phyloP scores from a whole-genome alignment of 2,888 invertebrate genomes.

The Drosophila emarginata region DNA sequence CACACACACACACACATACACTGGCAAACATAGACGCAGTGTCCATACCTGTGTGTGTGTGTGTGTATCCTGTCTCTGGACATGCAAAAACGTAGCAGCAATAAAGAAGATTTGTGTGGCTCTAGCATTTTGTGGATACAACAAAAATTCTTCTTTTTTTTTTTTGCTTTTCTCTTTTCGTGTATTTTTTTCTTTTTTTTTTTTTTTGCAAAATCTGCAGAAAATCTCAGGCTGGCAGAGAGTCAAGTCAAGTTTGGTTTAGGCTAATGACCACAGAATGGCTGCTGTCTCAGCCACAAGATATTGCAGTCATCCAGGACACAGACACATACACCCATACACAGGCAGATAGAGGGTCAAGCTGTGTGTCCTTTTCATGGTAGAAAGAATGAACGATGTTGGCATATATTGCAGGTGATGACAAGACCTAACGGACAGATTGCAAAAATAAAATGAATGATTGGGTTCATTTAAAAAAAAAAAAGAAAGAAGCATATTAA shows the following conservation, averaged over 20 bases:
- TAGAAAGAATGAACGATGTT: neutral
- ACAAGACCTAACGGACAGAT: constrained; percentile 46
- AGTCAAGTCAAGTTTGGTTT: constrained; percentile 73
- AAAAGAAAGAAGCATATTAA: constrained; percentile 7
- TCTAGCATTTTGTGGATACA: constrained; percentile 71
- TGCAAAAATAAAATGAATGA: constrained; percentile 65
- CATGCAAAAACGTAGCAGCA: constrained; percentile 72
- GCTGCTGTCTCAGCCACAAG: constrained; percentile 60
- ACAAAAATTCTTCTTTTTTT: constrained; percentile 20
- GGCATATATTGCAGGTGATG: constrained; percentile 41
- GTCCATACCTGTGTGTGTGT: constrained; percentile 42
- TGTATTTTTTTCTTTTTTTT: constrained; percentile 47
- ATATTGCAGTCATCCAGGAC: constrained; percentile 60
- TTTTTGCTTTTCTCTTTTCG: constrained; percentile 13
- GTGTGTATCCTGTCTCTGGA: constrained; percentile 52
- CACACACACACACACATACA: constrained; percentile 22
- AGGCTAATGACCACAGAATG: constrained; percentile 77
- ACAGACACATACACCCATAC: constrained; percentile 10
- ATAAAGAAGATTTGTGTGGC: constrained; percentile 75
- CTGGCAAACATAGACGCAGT: constrained; percentile 36
- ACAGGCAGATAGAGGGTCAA: constrained; percentile 27
- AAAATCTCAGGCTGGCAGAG: constrained; percentile 59
- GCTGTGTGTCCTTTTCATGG: neutral
- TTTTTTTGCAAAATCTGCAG: constrained; percentile 66
- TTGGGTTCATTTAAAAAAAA: constrained; percentile 41